Evolutionary conservation across 1,140 invertebrate species (phyloP).

Genomic region (Fopius arisanus): DNA sequence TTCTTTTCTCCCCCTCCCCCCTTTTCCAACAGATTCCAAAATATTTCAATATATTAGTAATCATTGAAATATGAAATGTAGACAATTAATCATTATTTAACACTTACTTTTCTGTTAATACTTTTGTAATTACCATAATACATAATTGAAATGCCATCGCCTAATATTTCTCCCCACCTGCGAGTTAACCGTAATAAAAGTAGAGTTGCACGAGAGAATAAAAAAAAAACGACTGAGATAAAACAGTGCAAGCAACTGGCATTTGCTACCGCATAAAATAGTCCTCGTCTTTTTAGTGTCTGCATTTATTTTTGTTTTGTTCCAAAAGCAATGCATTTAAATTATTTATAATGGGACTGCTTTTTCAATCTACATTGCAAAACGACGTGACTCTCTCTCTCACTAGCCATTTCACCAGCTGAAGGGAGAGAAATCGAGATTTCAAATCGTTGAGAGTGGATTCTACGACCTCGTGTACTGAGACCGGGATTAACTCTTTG

Average conservation of each 20-base stretch:
- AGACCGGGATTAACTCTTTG: neutral
- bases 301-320: slow-evolving; percentile 34
- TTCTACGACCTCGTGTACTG: neutral
- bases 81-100: too few species aligned
- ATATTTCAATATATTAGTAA: too few species aligned
- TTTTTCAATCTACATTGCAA: slow-evolving; percentile 53
- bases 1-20: too few species aligned
- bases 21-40: too few species aligned
- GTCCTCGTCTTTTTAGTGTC: neutral
- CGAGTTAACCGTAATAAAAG: neutral
- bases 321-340: slow-evolving; percentile 52
- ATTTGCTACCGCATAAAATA: slow-evolving; percentile 7
- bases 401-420: neutral
- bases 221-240: slow-evolving; percentile 5
- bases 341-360: slow-evolving; percentile 52
- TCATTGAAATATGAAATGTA: too few species aligned
- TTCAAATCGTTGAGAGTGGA: neutral
- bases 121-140: too few species aligned
- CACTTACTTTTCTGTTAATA: too few species aligned
- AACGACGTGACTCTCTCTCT: slow-evolving; percentile 16
- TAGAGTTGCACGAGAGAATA: neutral
- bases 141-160: neutral
- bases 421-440: neutral
- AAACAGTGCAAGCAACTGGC: neutral
- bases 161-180: neutral